A percentile compares a stretch with the other conserved stretches of the same genome.
phyloP scores from a whole-genome alignment of 1,140 invertebrate genomes.

The Carposina sasakii region DNA sequence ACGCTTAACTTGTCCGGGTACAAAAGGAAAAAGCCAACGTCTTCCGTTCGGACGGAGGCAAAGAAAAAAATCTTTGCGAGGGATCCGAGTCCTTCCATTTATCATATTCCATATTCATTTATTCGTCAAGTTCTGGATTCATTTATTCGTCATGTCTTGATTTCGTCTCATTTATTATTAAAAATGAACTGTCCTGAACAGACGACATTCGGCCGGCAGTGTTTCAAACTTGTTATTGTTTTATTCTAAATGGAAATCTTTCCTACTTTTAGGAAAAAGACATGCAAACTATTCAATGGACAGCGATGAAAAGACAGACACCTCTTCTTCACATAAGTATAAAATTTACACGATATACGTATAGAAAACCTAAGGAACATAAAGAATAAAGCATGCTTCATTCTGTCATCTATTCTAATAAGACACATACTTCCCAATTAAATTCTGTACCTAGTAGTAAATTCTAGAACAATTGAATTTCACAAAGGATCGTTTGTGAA shows the following conservation, averaged over 20 bases:
- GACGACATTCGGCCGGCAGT: constrained; percentile 56
- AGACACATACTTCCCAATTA: no score
- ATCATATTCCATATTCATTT: constrained; percentile 73
- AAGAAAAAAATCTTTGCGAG: constrained; percentile 69
- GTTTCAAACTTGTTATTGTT: constrained; percentile 68
- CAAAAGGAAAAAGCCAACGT: constrained; percentile 71
- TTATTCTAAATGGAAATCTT: constrained; percentile 61
- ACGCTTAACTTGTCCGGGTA: constrained; percentile 69
- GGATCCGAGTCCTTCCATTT: constrained; percentile 66
- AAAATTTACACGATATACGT: no score
- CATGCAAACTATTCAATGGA: no score
- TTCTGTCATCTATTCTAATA: no score
- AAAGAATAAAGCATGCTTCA: no score
- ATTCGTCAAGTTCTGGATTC: constrained; percentile 73
- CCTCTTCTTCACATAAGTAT: no score
- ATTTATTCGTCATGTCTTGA: constrained; percentile 74
- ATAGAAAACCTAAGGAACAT: no score
- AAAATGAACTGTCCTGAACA: constrained; percentile 73
- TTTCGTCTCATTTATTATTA: constrained; percentile 75
- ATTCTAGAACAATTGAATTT: no score
- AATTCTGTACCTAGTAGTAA: no score
- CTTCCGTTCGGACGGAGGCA: constrained; percentile 67
- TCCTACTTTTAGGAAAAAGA: no score
- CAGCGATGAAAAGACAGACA: no score
- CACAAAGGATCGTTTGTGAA: no score